Conservation (phyloP, 2,797 vertebrate species). For the Pyrocephalus nanus region DNA sequence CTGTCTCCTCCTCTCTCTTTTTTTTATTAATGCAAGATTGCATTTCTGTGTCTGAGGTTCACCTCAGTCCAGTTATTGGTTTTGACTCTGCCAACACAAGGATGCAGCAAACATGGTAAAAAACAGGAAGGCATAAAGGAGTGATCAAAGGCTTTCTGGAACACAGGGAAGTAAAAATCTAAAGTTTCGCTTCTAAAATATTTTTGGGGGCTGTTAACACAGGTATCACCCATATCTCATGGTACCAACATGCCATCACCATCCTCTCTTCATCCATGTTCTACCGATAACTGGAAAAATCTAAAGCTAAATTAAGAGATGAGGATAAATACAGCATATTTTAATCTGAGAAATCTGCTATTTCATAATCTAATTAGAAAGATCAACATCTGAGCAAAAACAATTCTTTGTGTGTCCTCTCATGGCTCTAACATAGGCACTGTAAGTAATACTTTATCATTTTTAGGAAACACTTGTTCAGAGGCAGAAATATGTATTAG, state of each 20-base stretch:
- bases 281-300: not conserved
- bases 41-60: not conserved
- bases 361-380: not conserved
- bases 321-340: not conserved
- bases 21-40: not conserved
- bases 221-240: not conserved
- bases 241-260: not conserved
- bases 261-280: not conserved
- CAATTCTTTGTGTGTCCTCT: not conserved
- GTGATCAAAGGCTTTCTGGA: not conserved
- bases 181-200: not conserved
- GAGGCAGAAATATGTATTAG: slow-evolving; percentile 41
- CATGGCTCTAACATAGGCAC: not conserved
- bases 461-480: slow-evolving; percentile 57
- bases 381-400: not conserved
- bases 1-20: not conserved
- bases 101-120: not conserved
- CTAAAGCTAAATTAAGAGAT: not conserved
- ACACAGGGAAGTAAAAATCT: not conserved
- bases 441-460: not conserved
- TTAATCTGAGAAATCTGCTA: not conserved
- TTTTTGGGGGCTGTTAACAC: not conserved
- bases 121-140: not conserved
- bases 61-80: not conserved
- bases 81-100: not conserved